Conservation (phyloP, 2,888 invertebrate species). For the Campoplex capitator region DNA sequence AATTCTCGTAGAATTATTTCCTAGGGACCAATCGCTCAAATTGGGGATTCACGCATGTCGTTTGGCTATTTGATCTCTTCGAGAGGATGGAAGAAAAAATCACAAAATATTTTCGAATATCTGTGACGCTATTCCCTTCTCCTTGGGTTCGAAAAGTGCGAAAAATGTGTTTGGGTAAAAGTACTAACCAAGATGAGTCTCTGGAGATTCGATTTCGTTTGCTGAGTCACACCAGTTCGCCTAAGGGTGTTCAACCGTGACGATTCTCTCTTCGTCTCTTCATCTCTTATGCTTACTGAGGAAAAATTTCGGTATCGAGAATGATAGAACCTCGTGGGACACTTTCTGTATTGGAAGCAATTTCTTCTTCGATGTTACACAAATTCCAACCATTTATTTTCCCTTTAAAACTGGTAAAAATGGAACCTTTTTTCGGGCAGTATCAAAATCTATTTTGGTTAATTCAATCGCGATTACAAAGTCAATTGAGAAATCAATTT, state of each 20-base stretch:
- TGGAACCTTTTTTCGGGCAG: too few relatives aligned
- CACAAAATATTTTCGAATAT: conserved; percentile 72
- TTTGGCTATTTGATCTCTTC: conserved; percentile 27
- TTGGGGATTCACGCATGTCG: conserved; percentile 63
- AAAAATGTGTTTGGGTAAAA: conserved; percentile 31
- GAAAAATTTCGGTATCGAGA: conserved; percentile 61
- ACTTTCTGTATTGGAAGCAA: conserved; percentile 46
- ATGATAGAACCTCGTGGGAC: conserved; percentile 58
- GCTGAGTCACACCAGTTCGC: conserved; percentile 82
- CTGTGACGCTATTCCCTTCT: conserved; percentile 30
- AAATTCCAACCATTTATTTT: not conserved
- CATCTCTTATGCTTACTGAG: conserved; percentile 59
- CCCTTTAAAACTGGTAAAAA: too few relatives aligned
- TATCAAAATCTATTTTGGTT: too few relatives aligned
- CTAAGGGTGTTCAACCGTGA: conserved; percentile 67
- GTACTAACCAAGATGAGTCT: conserved; percentile 78
- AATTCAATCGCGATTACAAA: too few relatives aligned
- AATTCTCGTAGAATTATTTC: conserved; percentile 67
- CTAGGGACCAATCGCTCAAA: conserved; percentile 69
- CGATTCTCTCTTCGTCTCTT: conserved; percentile 3
- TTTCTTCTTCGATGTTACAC: conserved; percentile 37
- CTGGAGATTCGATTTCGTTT: conserved; percentile 79
- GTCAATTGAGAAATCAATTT: too few relatives aligned
- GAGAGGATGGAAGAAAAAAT: conserved; percentile 31
- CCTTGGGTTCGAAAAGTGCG: conserved; percentile 72